These are phyloP conservation scores for Pluvianellus socialis DNA, from an alignment of 2,113 vertebrate genomes.

Conservation along the genomic window DNA sequence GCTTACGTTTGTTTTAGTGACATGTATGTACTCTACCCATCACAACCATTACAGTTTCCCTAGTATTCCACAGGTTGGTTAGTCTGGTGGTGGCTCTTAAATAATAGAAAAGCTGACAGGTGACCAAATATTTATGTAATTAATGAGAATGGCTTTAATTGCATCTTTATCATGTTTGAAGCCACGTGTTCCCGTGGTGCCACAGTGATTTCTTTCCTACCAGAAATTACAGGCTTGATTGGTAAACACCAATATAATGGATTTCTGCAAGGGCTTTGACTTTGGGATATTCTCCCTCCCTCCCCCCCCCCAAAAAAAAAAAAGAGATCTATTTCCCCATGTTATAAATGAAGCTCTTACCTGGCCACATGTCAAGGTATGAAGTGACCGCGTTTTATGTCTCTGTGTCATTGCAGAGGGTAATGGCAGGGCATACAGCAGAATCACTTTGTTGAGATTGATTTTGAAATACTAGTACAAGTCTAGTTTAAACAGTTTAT, in stretches of 20 bases:
- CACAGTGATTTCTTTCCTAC: not conserved
- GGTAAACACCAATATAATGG: not conserved
- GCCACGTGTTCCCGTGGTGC: not conserved
- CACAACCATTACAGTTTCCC: not conserved
- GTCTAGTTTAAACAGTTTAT: not conserved
- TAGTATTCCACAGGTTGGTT: not conserved
- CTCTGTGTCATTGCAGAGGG: rapidly evolving
- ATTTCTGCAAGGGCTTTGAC: not conserved
- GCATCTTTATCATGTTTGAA: not conserved
- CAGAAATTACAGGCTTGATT: not conserved
- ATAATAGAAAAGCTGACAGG: not conserved
- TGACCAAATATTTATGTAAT: not conserved
- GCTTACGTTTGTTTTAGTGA: not conserved
- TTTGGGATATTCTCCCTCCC: not conserved
- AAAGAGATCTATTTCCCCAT: too few relatives aligned
- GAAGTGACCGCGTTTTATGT: not conserved
- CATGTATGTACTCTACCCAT: not conserved
- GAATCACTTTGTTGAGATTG: not conserved
- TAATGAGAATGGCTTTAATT: not conserved
- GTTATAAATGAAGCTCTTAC: not conserved
- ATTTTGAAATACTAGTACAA: not conserved
- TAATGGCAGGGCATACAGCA: not conserved
- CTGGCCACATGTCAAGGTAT: not conserved
- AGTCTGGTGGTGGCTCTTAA: not conserved
- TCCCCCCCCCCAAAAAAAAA: not conserved